Conservation (phyloP, 2,888 invertebrate species). For the Peribatodes rhomboidaria region DNA sequence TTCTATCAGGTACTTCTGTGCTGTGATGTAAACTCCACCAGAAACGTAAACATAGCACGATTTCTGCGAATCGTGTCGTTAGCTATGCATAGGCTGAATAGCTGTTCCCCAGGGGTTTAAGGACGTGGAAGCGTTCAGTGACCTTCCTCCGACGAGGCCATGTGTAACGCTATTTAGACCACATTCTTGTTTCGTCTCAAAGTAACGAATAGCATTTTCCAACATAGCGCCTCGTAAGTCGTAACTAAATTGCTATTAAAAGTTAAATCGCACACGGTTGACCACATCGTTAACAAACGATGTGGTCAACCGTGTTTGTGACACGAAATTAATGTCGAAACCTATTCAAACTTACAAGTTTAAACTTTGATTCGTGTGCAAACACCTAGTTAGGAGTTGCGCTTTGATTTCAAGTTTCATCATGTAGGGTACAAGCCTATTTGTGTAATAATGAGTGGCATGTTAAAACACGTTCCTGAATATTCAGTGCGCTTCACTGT, state of each 20-base stretch:
- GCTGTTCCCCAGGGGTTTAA: constrained; percentile 56
- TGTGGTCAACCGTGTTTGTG: constrained; percentile 42
- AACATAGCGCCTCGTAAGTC: not conserved
- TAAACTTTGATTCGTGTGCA: constrained; percentile 48
- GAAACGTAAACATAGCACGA: constrained; percentile 64
- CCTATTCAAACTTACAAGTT: constrained; percentile 48
- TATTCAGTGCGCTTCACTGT: constrained; percentile 5
- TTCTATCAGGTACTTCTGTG: constrained; percentile 64
- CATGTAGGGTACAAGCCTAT: constrained; percentile 3
- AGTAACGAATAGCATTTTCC: not conserved
- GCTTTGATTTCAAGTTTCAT: constrained; percentile 31
- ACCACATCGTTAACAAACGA: no score
- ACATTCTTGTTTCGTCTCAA: not conserved
- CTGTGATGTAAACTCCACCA: constrained; percentile 62
- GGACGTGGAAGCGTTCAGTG: constrained; percentile 61
- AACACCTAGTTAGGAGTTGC: constrained; percentile 42
- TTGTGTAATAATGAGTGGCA: constrained; percentile 9
- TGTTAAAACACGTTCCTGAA: not conserved
- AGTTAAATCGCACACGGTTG: constrained; percentile 25
- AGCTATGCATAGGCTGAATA: constrained; percentile 51
- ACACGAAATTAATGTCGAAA: constrained; percentile 48
- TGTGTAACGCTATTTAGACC: constrained; percentile 15
- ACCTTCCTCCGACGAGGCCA: constrained; percentile 56
- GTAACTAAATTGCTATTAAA: constrained; percentile 22
- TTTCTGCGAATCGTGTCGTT: constrained; percentile 56